Conservation (phyloP, 2,113 vertebrate genomes). For the Bufo bufo region DNA sequence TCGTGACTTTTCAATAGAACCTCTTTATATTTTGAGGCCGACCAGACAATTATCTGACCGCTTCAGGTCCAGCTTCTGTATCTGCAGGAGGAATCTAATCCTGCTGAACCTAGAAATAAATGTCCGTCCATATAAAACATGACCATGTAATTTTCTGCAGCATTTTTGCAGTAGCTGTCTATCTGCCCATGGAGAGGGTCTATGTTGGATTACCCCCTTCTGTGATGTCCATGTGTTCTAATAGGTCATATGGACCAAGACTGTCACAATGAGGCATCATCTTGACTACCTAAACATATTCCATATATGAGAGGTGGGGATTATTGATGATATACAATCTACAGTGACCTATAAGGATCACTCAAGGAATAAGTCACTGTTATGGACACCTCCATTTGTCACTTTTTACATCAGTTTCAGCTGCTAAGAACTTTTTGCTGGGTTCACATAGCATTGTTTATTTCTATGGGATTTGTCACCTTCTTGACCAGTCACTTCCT, state of each 20-base stretch:
- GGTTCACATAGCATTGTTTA: conserved; percentile 10
- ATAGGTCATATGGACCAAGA: too few species aligned
- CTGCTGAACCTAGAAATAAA: too few species aligned
- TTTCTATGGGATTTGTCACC: background rate
- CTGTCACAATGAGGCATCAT: too few species aligned
- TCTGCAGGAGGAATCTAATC: too few species aligned
- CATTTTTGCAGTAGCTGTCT: too few species aligned
- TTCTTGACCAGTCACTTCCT: conserved; percentile 20
- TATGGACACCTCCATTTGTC: background rate
- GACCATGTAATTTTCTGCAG: too few species aligned
- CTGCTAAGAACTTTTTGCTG: background rate
- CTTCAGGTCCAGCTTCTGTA: too few species aligned
- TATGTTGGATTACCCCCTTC: background rate
- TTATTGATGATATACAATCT: background rate
- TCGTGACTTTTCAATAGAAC: too few species aligned
- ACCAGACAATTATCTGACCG: too few species aligned
- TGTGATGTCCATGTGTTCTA: background rate
- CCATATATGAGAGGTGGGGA: background rate
- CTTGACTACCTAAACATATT: background rate
- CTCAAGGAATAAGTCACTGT: background rate
- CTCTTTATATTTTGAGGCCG: too few species aligned
- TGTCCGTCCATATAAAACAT: too few species aligned
- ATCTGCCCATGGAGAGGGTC: too few species aligned
- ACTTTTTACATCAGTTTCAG: background rate
- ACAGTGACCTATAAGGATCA: background rate